Evolutionary conservation across 2,888 invertebrate species (phyloP), one percentile per base, ranked within the genome.

Genomic region (Acleris emargana): DNA sequence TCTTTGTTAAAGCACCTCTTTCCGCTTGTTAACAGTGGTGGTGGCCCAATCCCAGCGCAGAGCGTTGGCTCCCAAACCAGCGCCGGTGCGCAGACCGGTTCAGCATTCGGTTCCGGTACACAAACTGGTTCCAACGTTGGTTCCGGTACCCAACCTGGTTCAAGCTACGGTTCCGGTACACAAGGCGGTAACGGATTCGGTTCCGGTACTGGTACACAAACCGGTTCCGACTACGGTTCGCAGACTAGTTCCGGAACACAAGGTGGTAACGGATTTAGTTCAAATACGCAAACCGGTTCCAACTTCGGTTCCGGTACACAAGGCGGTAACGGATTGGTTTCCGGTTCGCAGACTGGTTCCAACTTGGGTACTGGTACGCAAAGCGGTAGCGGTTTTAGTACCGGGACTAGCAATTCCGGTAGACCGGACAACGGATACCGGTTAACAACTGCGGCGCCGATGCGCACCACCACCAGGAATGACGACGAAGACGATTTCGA

Each of bases 21-120:
- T 43, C 58, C 69, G 67, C 67, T 72, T 69, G 71, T 74, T 74
- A 76, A 74, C 80, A 80, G 78, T 58, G 75, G 78, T 74, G 78
- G 76, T 69, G 78, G 78, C 25, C 74, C 72, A 54, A 67, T 73
- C 4, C 70, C 76, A 43, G 69, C 62, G 25, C 69, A 68, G 52
- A 66, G 25, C 47, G 50, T 68, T 22, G 64, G 68, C 53, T 64
- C 67, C 11, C 68, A 68, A 63, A 67, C 67, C 49, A 54, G 64
- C 2, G 4, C 32, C 32, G 61, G 61, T 17, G 38, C 45, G 13
- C 47, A 45, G 52, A 53, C 58, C 42, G 62, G 62, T 16, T 18
- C 17, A 13, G 22, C 13, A 17, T 50, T 42, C 42, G 32, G 32
- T 32, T 32, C 58, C 42, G 62, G 62, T 32, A 32, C 42, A 5